Percentiles rank a stretch among this genome's conserved stretches.
These are phyloP conservation scores for Drosophila yakuba DNA, from an alignment of 1,140 invertebrate species.

Conservation along the genomic window DNA sequence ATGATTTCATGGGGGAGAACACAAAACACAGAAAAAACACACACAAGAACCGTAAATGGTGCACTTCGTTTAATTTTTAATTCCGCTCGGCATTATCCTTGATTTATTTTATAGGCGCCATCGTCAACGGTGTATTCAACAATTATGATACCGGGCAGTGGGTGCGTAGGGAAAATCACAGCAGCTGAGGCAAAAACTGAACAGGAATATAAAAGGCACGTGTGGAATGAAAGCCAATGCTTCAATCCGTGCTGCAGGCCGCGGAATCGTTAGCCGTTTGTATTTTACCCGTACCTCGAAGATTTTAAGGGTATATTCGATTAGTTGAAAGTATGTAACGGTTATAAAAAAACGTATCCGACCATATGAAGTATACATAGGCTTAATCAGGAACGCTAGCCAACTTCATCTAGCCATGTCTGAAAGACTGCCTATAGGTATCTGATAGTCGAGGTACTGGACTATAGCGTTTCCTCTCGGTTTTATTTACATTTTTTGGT, in stretches of 20 bases:
- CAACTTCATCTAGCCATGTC: no score
- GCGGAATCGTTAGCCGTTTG: slow-evolving; percentile 65
- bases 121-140: slow-evolving; percentile 68
- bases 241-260: slow-evolving; percentile 25
- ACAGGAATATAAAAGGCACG: slow-evolving; percentile 24
- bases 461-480: no score
- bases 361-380: no score
- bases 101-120: slow-evolving; percentile 77
- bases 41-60: slow-evolving; percentile 66
- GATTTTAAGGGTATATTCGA: no score
- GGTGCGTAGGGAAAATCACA: slow-evolving; percentile 1
- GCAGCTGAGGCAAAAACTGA: slow-evolving; percentile 15
- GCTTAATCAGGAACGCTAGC: no score
- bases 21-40: neutral
- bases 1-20: slow-evolving; percentile 3
- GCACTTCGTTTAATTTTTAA: slow-evolving; percentile 83
- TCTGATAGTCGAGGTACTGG: no score
- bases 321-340: no score
- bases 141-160: slow-evolving; percentile 67
- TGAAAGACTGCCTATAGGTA: no score
- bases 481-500: neutral
- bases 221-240: slow-evolving; percentile 38
- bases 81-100: slow-evolving; percentile 79
- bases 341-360: no score
- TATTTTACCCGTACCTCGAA: neutral